Conservation (phyloP, 2,888 invertebrate genomes). For the Eugnorisma glareosa region DNA sequence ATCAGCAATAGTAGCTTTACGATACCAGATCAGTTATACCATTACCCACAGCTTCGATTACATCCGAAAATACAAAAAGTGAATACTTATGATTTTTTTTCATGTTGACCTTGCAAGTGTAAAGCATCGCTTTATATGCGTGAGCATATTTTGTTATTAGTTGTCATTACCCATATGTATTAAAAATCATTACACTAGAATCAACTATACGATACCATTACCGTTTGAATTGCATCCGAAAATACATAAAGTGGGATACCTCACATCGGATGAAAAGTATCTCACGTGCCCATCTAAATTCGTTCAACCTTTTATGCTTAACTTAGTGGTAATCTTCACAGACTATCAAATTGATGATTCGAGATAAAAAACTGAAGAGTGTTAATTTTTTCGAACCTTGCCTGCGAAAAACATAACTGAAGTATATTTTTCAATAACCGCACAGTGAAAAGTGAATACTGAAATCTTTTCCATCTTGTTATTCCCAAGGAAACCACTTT, state of each 20-base stretch:
- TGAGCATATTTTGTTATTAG: too few species aligned
- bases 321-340: too few species aligned
- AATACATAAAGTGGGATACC: neutral
- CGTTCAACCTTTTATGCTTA: neutral
- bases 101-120: too few species aligned
- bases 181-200: too few species aligned
- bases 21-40: too few species aligned
- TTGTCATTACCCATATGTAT: too few species aligned
- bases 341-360: too few species aligned
- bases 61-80: neutral
- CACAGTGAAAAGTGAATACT: constrained; percentile 8
- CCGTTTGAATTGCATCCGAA: neutral
- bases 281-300: neutral
- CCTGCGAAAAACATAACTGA: neutral
- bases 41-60: neutral
- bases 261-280: neutral
- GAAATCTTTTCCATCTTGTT: constrained; percentile 22
- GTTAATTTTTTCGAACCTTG: neutral
- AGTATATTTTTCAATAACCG: constrained; percentile 5
- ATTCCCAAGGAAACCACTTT: neutral
- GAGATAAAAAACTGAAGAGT: neutral
- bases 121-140: too few species aligned
- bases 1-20: too few species aligned
- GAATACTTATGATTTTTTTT: too few species aligned
- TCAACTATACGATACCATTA: too few species aligned